Evolutionary conservation across 2,113 vertebrate genomes (phyloP), one percentile per base, ranked within the genome.

Genomic region (Nestor notabilis): DNA sequence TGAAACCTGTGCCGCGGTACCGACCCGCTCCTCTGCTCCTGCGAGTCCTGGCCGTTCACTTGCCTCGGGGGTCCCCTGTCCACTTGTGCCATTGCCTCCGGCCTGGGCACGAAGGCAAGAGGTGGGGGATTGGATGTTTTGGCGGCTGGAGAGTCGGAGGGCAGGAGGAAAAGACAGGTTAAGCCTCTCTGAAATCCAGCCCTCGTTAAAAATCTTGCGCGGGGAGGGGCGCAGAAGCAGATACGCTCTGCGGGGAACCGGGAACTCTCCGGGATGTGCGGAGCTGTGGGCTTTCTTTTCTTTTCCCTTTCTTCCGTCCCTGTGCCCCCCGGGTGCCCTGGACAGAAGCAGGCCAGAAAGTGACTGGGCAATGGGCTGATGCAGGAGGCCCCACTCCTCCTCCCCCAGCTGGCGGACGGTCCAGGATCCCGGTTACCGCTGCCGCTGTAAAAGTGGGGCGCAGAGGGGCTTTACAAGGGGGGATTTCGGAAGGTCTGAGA

Each of bases 161-260:
- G 9, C 4, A 58, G n/a, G 19, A 56, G 46, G 31, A 68, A 21
- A 82, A 89, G 21, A 28, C 18, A 33, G 1, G 10, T 64, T 77
- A 70, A 87, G 10, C 41, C 13, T 61, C 12, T 58, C 52, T 77
- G 86, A 94, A 92, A 88, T 41, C 12, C 60, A 60, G 10, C 49
- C 27, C 9, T 58, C 2, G 2, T 24, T 37, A 31, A 84, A 93
- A 93, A 84, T 31, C 16, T 27, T 1, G 0, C 0, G 0, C 20
- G 13, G 28, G 11, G 13, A 44, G 17, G 5, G 0, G 5, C 1
- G 3, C 47, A n/a, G 49, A 10, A 14, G 60, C 46, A 44, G 7
- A 88, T 27, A 17, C 0, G 0, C 13, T 16, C 37, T 0, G 0
- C 0, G 1, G 13, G 29, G 24, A 69, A 27, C 14, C 0, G 2